Evolutionary conservation across 2,888 invertebrate species (phyloP).

Genomic region (Tholera decimalis): DNA sequence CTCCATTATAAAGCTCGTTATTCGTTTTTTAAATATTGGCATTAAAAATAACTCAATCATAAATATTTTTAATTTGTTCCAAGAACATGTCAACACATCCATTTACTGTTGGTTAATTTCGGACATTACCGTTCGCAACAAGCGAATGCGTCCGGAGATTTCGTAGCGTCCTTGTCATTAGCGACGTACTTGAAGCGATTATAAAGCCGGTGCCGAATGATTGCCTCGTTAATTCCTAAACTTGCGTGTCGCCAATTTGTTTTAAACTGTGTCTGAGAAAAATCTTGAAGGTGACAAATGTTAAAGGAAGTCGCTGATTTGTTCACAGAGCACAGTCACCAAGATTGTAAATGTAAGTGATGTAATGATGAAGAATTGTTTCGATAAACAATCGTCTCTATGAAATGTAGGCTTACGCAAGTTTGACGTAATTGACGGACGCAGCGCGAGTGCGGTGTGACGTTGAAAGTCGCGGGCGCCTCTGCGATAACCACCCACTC

Average conservation of each 20-base stretch:
- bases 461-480: slow-evolving; percentile 72
- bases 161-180: slow-evolving; percentile 76
- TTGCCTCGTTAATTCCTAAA: slow-evolving; percentile 60
- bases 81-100: slow-evolving; percentile 21
- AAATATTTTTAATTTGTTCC: neutral
- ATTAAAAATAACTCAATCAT: neutral
- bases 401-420: slow-evolving; percentile 72
- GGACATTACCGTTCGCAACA: slow-evolving; percentile 59
- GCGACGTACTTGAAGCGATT: slow-evolving; percentile 72
- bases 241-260: slow-evolving; percentile 52
- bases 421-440: slow-evolving; percentile 74
- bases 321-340: slow-evolving; percentile 34
- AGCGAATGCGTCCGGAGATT: slow-evolving; percentile 70
- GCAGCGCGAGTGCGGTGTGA: slow-evolving; percentile 72
- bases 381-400: slow-evolving; percentile 70
- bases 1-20: neutral
- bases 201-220: slow-evolving; percentile 65
- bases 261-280: slow-evolving; percentile 32
- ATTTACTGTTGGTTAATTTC: slow-evolving; percentile 41
- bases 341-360: slow-evolving; percentile 57
- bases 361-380: slow-evolving; percentile 61
- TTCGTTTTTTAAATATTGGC: neutral
- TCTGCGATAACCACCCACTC: slow-evolving; percentile 80
- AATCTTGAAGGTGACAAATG: slow-evolving; percentile 33
- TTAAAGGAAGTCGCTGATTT: slow-evolving; percentile 45